phyloP scores from a whole-genome alignment of 1,140 invertebrate species.

The Nasonia longicornis region DNA sequence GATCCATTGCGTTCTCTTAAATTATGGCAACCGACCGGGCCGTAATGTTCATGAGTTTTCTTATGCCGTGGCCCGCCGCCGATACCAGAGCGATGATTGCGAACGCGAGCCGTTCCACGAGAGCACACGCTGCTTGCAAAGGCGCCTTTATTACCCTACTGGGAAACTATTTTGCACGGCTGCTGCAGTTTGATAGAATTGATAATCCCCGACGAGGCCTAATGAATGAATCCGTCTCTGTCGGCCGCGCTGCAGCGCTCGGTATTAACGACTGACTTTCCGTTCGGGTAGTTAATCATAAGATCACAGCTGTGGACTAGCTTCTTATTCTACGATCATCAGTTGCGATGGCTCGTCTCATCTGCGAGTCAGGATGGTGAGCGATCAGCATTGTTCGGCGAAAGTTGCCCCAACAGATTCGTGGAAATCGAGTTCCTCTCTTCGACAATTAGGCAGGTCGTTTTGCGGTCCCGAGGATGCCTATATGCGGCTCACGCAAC shows the following conservation, averaged over 20 bases:
- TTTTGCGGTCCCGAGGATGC: constrained; percentile 47
- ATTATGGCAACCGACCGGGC: constrained; percentile 21
- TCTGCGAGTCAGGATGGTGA: constrained; percentile 7
- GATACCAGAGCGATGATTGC: constrained; percentile 35
- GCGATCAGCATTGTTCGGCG: constrained; percentile 33
- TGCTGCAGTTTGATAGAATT: not conserved
- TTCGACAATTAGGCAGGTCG: constrained; percentile 55
- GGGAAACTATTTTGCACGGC: constrained; percentile 15
- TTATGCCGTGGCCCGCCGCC: not conserved
- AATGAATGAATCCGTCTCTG: not conserved
- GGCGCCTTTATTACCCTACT: constrained; percentile 12
- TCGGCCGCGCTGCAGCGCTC: not conserved
- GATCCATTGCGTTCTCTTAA: constrained; percentile 39
- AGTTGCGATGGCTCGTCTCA: constrained; percentile 15
- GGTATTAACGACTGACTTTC: not conserved
- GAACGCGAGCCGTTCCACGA: not conserved
- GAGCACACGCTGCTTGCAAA: not conserved
- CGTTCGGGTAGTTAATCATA: too few species aligned
- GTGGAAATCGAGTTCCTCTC: constrained; percentile 53
- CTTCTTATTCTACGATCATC: not conserved
- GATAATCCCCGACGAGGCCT: constrained; percentile 2
- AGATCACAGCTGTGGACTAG: not conserved
- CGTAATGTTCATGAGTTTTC: constrained; percentile 6
- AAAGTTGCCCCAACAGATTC: constrained; percentile 28
- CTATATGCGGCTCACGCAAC: constrained; percentile 48